Conservation (phyloP, 2,797 vertebrate species). For the Mus minutoides region DNA sequence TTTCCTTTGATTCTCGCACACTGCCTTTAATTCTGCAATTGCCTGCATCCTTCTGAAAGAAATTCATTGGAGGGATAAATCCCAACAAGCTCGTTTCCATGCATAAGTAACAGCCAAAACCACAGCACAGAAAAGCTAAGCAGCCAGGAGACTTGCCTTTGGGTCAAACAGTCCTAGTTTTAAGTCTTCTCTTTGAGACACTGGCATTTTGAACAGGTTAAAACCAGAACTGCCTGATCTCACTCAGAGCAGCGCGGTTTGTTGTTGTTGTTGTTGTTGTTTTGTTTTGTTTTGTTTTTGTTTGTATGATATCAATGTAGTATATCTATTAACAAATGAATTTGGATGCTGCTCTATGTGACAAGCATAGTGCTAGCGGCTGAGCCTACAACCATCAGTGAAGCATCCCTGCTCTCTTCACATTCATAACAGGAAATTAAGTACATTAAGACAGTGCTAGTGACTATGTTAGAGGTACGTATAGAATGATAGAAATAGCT, state of each 20-base stretch:
- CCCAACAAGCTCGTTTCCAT: background rate
- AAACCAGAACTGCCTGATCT: background rate
- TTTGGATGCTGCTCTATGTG: background rate
- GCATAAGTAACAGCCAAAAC: background rate
- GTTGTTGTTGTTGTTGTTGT: too few relatives aligned
- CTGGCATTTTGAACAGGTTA: background rate
- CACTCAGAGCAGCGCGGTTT: background rate
- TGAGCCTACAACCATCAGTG: background rate
- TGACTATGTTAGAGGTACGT: background rate
- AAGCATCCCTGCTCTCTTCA: background rate
- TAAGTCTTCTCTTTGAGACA: background rate
- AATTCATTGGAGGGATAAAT: background rate
- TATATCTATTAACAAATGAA: background rate
- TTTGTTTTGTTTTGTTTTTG: too few relatives aligned
- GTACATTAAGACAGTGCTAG: background rate
- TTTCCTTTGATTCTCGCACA: background rate
- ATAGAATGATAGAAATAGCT: background rate
- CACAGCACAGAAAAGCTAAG: background rate
- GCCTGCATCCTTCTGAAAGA: background rate
- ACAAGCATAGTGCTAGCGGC: background rate
- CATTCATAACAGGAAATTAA: background rate
- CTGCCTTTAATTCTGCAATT: background rate
- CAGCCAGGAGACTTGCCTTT: background rate
- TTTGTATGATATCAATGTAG: background rate
- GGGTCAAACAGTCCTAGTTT: background rate